Base-by-base conservation (phyloP, 35 echinoderm and acorn worm genomes). In the Heliocidaris tuberculata region DNA sequence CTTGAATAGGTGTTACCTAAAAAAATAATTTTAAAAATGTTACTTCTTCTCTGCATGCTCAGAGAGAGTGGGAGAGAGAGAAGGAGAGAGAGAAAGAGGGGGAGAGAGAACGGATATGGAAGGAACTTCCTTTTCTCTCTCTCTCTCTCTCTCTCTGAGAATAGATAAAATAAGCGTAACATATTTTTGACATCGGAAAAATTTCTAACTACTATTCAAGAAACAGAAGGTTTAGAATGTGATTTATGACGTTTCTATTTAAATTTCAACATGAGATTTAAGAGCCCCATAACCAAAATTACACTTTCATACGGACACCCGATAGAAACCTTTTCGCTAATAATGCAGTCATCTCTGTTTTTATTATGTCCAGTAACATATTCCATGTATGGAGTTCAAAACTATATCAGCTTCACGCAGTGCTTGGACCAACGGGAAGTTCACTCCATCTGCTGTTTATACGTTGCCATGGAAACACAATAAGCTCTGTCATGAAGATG, bases 341-440 rank as follows among this genome's bases (percentile, higher is more conserved):
- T 30, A 86, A 19, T 88, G 31, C 35, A 42, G 35, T 42, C 35
- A 42, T 42, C 35, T 42, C 31, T 42, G 4, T 88, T 42, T 48
- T 16, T 12, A 88, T 42, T 48, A 29, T 88, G 47, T 32, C 31
- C 31, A 88, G 47, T 13, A 0, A 32, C 31, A 42, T 13, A 88
- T 31, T 32, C 35, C 35, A 42, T 88, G 86, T 31, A 17, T 35
- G 4, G 86, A 42, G 31, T 88, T 88, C 31, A 48, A 88, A 48
- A 88, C 86, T 31, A 88, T 32, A 42, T 42, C 8, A 88, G 32
- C 60, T 70, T 70, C 86, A 88, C 86, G 86, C 86, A 9, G 86
- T 88, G 47, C 86, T 88, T 42, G 86, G 86, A 88, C 86, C 86
- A 88, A 88, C 86, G 86, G 86, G 86, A 88, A 42, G 86, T 35